These are phyloP conservation scores for Oscheius sp. DNA, from an alignment of 2,888 invertebrate genomes.

Conservation along the genomic window DNA sequence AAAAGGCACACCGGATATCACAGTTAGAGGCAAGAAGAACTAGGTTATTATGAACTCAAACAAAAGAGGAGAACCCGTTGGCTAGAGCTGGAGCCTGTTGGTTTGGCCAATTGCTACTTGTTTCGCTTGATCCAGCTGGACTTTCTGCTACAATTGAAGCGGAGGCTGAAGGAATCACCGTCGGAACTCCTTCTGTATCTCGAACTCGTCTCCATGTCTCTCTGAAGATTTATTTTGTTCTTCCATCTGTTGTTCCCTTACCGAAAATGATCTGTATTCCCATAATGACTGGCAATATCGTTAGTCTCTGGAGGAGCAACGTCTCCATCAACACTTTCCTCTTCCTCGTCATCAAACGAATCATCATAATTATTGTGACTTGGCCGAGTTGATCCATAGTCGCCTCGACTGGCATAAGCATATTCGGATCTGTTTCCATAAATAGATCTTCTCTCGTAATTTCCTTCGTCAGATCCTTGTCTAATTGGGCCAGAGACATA, in stretches of 20 bases:
- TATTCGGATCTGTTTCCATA: slow-evolving; percentile 40
- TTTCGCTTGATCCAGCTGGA: slow-evolving; percentile 28
- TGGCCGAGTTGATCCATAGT: slow-evolving; percentile 24
- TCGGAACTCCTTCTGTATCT: slow-evolving; percentile 34
- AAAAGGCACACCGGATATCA: slow-evolving; percentile 8
- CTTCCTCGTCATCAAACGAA: slow-evolving; percentile 54
- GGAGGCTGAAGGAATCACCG: background rate
- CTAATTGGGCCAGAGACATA: slow-evolving; percentile 33
- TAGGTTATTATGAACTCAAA: slow-evolving; percentile 30
- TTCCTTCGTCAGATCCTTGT: slow-evolving; percentile 36
- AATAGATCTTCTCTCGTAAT: slow-evolving; percentile 35
- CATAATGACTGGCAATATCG: slow-evolving; percentile 54
- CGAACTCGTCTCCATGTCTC: slow-evolving; percentile 56
- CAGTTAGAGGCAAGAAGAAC: slow-evolving; percentile 11
- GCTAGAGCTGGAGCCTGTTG: slow-evolving; percentile 35
- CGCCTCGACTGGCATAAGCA: slow-evolving; percentile 33
- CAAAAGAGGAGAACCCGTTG: slow-evolving; percentile 55
- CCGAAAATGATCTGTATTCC: slow-evolving; percentile 48
- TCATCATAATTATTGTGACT: slow-evolving; percentile 28
- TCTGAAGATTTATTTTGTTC: slow-evolving; percentile 15
- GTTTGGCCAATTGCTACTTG: slow-evolving; percentile 35
- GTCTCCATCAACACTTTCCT: slow-evolving; percentile 38
- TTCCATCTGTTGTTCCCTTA: background rate
- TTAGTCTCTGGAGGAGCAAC: slow-evolving; percentile 26
- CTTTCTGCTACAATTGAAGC: slow-evolving; percentile 18